A percentile compares a stretch with the other conserved stretches of the same genome.
These are phyloP conservation scores for Erinaceus europaeus DNA, from an alignment of 2,113 vertebrate species.

Conservation along the genomic window DNA sequence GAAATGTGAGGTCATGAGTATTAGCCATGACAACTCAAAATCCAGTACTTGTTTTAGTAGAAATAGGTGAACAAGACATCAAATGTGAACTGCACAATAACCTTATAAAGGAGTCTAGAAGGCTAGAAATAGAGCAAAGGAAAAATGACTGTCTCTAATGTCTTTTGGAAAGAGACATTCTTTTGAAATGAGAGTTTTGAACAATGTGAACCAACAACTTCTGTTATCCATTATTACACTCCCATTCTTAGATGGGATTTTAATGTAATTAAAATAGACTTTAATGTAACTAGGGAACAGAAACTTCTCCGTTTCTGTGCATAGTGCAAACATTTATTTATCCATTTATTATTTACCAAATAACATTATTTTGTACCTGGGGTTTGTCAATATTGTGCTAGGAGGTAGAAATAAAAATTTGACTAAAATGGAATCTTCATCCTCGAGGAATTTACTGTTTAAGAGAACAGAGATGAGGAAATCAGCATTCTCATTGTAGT, in stretches of 20 bases:
- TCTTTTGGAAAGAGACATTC: background rate
- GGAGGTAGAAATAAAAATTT: background rate
- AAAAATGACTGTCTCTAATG: background rate
- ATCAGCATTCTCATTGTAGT: background rate
- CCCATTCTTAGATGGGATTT: background rate
- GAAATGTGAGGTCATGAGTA: background rate
- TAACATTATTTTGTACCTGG: background rate
- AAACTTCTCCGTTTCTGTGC: constrained; percentile 7
- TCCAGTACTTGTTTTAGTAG: background rate
- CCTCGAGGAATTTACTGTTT: background rate
- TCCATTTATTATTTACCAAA: background rate
- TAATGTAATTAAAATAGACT: background rate
- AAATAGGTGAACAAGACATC: background rate
- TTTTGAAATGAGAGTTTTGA: background rate
- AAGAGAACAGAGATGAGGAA: background rate
- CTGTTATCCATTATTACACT: background rate
- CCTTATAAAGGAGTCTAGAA: background rate
- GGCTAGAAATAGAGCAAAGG: background rate
- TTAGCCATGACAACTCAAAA: background rate
- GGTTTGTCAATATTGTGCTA: background rate
- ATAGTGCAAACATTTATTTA: background rate
- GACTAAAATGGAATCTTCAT: background rate
- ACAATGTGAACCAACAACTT: background rate
- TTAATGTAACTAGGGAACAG: background rate
- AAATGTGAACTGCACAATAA: background rate